Evolutionary conservation across 2,888 invertebrate species (phyloP), one percentile per base, ranked within the genome.

Genomic region (Stegana nigrithorax): DNA sequence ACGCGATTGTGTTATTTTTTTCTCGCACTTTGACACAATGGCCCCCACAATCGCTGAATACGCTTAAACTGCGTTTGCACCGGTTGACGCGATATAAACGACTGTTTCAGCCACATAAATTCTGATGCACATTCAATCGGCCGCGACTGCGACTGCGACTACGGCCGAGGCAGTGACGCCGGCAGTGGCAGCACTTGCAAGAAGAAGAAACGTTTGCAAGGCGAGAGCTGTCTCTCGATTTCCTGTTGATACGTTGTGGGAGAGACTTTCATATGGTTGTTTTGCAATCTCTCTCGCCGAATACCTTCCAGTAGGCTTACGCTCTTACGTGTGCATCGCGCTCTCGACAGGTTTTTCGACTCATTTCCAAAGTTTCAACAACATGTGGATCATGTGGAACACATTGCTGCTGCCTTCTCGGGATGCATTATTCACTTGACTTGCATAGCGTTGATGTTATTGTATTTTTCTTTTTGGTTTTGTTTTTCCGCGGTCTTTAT

Each of bases 71-170:
- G 77, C 78, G 75, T 75, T 77, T 78, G 75, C 80, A 79, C 79
- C 75, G 78, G 80, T 72, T 78, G 80, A 73, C 73, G 71, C 67
- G 72, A 78, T 80, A 73, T 75, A 72, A 79, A 75, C 80, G 80
- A 75, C 80, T 75, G 73, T 79, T 73, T 77, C 66, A 75, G 78
- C 78, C 80, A 78, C 82, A 80, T 80, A 78, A 80, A 80, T 81
- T 80, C 71, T 69, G 32, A 72, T 74, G 71, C 72, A 71, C 73
- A 73, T 74, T 81, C 80, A 79, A 77, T 81, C 74, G 73, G 80
- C 73, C 72, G 62, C 21, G n/a, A n/a, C n/a, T n/a, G n/a, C n/a
- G n/a, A 39, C 14, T 21, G 21, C 23, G 23, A 47, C 47, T 4
- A 17, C n/a, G 47, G 4, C 47, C 17, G 3, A 6, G 47, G 39